Percentiles rank a stretch among this genome's conserved stretches.
Evolutionary conservation across 2,797 vertebrate genomes (phyloP).

Genomic region (Aratinga solstitialis): DNA sequence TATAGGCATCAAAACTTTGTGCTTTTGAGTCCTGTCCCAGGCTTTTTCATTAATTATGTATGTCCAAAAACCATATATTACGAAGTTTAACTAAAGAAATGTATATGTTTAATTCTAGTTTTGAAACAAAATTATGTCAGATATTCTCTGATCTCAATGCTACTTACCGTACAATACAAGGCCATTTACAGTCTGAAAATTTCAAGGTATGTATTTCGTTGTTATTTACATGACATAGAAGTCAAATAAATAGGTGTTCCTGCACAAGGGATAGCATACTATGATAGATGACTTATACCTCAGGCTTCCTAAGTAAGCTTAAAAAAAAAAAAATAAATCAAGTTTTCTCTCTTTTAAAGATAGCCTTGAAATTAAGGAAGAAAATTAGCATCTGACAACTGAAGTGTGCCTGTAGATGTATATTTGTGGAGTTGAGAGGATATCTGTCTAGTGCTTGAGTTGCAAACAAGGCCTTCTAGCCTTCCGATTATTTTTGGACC

Average conservation of each 20-base stretch:
- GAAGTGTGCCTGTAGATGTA: background rate
- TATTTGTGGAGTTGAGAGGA: background rate
- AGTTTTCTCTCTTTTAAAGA: background rate
- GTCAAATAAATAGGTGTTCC: conserved; percentile 37
- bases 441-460: background rate
- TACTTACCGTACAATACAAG: conserved; percentile 97
- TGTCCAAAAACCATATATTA: conserved; percentile 20
- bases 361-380: background rate
- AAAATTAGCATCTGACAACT: background rate
- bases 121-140: conserved; percentile 97
- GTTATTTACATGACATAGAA: conserved; percentile 46
- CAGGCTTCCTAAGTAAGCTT: background rate
- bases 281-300: background rate
- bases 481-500: background rate
- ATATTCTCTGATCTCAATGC: conserved; percentile 96
- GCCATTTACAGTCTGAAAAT: conserved; percentile 96
- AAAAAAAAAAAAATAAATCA: background rate
- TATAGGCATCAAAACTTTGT: conserved; percentile 29
- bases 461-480: background rate
- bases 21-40: conserved; percentile 49
- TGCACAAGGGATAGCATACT: background rate
- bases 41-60: conserved; percentile 41
- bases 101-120: conserved; percentile 84
- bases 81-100: conserved; percentile 60
- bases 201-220: conserved; percentile 89